These are phyloP conservation scores for Mustela lutreola DNA, from an alignment of 2,113 vertebrate genomes.

Conservation along the genomic window DNA sequence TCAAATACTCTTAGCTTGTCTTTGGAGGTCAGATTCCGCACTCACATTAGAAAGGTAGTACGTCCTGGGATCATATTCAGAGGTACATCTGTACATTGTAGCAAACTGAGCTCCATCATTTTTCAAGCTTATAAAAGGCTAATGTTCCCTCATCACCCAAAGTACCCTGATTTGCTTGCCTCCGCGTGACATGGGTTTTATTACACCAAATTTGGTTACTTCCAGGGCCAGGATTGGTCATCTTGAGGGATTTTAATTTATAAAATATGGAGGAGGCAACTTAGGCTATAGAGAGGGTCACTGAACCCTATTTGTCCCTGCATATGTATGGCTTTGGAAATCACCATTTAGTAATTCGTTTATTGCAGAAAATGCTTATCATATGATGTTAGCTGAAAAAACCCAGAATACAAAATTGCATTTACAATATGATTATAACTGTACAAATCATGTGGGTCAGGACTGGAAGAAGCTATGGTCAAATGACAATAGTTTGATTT, in stretches of 20 bases:
- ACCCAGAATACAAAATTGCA: conserved; percentile 17
- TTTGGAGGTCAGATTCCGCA: conserved; percentile 32
- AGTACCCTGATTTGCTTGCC: conserved; percentile 13
- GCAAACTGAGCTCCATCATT: background rate
- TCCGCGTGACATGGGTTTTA: conserved; percentile 31
- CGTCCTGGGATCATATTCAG: background rate
- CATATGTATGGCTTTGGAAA: conserved; percentile 16
- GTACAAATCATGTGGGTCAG: background rate
- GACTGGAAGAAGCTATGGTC: background rate
- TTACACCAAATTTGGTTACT: conserved; percentile 22
- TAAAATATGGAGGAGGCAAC: conserved; percentile 4
- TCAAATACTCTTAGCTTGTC: background rate
- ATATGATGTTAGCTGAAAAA: conserved; percentile 17
- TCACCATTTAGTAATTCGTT: conserved; percentile 16
- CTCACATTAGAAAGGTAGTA: background rate
- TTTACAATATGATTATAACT: conserved; percentile 8
- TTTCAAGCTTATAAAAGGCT: conserved; percentile 56
- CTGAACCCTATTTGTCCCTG: conserved; percentile 60
- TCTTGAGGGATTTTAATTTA: conserved; percentile 70
- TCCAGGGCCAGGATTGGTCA: background rate
- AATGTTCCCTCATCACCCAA: background rate
- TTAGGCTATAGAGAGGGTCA: conserved; percentile 26
- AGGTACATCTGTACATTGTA: background rate
- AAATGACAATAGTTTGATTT: conserved; percentile 32
- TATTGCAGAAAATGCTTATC: conserved; percentile 44